phyloP scores from a whole-genome alignment of 2,888 invertebrate genomes.

The Drosophila kanekoi region DNA sequence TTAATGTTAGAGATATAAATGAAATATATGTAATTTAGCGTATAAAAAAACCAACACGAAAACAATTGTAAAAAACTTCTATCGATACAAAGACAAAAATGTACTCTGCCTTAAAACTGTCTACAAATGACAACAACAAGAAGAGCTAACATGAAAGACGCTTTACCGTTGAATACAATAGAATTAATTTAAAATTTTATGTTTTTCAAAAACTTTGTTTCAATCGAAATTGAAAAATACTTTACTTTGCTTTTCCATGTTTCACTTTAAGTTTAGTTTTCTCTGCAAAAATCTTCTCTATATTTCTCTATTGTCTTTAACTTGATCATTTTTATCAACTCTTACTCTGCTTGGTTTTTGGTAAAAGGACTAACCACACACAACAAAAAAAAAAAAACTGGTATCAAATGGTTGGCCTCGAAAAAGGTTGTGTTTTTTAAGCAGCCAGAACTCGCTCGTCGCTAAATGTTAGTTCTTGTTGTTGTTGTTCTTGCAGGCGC shows the following conservation, averaged over 20 bases:
- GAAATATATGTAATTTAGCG: slow-evolving; percentile 37
- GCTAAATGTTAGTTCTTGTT: slow-evolving; percentile 86
- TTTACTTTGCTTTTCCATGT: slow-evolving; percentile 31
- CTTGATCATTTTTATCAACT: slow-evolving; percentile 8
- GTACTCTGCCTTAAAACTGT: slow-evolving; percentile 57
- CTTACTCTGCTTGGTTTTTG: slow-evolving; percentile 40
- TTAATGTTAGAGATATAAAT: background rate
- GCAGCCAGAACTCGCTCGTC: slow-evolving; percentile 60
- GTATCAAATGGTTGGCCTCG: slow-evolving; percentile 27
- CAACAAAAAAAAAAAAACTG: slow-evolving; percentile 4
- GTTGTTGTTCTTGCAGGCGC: slow-evolving; percentile 88
- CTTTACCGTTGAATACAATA: slow-evolving; percentile 22
- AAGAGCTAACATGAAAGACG: slow-evolving; percentile 73
- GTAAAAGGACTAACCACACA: slow-evolving; percentile 70
- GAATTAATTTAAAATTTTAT: slow-evolving; percentile 13
- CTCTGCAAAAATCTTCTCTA: background rate
- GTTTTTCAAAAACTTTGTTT: slow-evolving; percentile 22
- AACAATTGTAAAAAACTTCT: slow-evolving; percentile 36
- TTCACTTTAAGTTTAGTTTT: slow-evolving; percentile 13
- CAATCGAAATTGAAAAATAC: background rate
- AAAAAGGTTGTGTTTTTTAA: slow-evolving; percentile 30
- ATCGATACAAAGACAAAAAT: slow-evolving; percentile 29
- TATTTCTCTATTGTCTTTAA: slow-evolving; percentile 10
- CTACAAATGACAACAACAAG: slow-evolving; percentile 79
- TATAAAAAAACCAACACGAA: slow-evolving; percentile 13